Conservation (phyloP, 2,888 invertebrate species). For the Drosophila nigritarsus region DNA sequence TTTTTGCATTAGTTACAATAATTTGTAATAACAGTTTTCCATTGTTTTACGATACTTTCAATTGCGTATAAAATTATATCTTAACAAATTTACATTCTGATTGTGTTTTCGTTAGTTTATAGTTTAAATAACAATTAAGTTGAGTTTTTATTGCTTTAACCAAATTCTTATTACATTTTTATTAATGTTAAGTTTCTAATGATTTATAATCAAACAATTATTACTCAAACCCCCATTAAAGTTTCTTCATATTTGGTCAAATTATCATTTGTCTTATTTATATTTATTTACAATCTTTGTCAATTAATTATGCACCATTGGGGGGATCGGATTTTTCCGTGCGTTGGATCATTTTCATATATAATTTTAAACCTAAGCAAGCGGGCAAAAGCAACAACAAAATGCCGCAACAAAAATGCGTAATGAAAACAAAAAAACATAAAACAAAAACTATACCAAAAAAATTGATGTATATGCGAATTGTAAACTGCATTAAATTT, state of each 20-base stretch:
- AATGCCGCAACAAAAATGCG: slow-evolving; percentile 63
- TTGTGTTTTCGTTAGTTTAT: slow-evolving; percentile 33
- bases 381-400: slow-evolving; percentile 50
- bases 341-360: slow-evolving; percentile 7
- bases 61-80: slow-evolving; percentile 7
- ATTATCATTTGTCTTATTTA: slow-evolving; percentile 23
- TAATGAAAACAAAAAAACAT: slow-evolving; percentile 47
- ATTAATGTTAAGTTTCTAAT: slow-evolving; percentile 55
- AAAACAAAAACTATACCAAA: slow-evolving; percentile 41
- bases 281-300: slow-evolving; percentile 7
- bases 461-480: slow-evolving; percentile 50
- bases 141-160: slow-evolving; percentile 40
- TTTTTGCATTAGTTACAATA: slow-evolving; percentile 23
- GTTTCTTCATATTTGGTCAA: slow-evolving; percentile 10
- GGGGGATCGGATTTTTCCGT: background rate
- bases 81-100: slow-evolving; percentile 14
- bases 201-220: slow-evolving; percentile 19
- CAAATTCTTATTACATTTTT: slow-evolving; percentile 24
- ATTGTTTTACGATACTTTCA: slow-evolving; percentile 38
- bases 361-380: slow-evolving; percentile 4
- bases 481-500: slow-evolving; percentile 73
- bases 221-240: slow-evolving; percentile 25
- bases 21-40: slow-evolving; percentile 37
- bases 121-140: slow-evolving; percentile 37
- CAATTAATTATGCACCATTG: background rate